These are phyloP conservation scores for Frieseomelitta varia DNA, from an alignment of 1,140 invertebrate genomes.

Conservation along the genomic window DNA sequence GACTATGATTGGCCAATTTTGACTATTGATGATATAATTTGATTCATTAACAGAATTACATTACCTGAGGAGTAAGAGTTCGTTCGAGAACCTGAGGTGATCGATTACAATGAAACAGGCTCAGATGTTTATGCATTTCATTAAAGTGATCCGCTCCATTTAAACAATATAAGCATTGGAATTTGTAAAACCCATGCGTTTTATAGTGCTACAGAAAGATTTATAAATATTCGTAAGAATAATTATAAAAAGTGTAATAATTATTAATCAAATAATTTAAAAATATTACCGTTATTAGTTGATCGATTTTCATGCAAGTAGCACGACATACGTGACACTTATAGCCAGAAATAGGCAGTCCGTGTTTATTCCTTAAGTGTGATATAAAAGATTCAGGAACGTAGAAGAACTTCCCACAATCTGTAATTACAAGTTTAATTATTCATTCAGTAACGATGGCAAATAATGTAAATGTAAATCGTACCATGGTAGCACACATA, in stretches of 20 bases:
- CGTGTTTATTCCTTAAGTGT: conserved; percentile 77
- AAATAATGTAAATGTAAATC: neutral
- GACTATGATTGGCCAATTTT: neutral
- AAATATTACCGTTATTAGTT: conserved; percentile 68
- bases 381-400: conserved; percentile 74
- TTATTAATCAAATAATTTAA: neutral
- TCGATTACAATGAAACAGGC: conserved; percentile 78
- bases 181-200: conserved; percentile 79
- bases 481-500: conserved; percentile 76
- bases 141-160: conserved; percentile 76
- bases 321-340: conserved; percentile 75
- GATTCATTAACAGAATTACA: neutral
- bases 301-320: conserved; percentile 53
- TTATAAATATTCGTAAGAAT: neutral
- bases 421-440: conserved; percentile 58
- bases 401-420: conserved; percentile 77
- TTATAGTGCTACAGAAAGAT: conserved; percentile 76
- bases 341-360: conserved; percentile 44
- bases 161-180: conserved; percentile 82
- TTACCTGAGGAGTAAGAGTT: conserved; percentile 70
- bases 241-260: neutral
- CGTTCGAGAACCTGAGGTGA: conserved; percentile 78
- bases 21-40: neutral
- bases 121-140: conserved; percentile 81
- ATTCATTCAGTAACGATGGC: neutral